These are phyloP conservation scores for Decapterus maruadsi DNA, from an alignment of 2,797 vertebrate genomes.

Conservation along the genomic window DNA sequence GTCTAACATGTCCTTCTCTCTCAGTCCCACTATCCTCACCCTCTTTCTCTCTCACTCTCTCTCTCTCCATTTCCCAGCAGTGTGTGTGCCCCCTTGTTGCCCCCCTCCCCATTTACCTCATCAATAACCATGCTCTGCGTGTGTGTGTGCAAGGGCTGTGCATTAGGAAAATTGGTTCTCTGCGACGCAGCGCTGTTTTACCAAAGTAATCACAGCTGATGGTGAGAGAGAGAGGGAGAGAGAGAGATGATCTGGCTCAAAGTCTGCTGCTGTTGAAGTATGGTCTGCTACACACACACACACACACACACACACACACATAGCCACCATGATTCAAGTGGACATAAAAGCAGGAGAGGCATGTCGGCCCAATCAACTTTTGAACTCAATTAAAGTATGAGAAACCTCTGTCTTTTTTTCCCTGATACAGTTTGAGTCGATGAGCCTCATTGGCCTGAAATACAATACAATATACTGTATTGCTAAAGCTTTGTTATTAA, in stretches of 20 bases:
- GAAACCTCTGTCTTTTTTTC: slow-evolving; percentile 30
- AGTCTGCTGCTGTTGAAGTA: slow-evolving; percentile 73
- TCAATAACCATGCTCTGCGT: slow-evolving; percentile 82
- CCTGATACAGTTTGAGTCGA: slow-evolving; percentile 44
- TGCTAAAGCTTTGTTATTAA: slow-evolving; percentile 19
- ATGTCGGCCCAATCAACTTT: slow-evolving; percentile 69
- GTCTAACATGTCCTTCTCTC: slow-evolving; percentile 65
- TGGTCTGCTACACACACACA: slow-evolving; percentile 56
- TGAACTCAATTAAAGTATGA: slow-evolving; percentile 77
- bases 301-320: slow-evolving; percentile 44
- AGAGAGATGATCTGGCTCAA: slow-evolving; percentile 73
- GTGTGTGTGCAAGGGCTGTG: slow-evolving; percentile 68
- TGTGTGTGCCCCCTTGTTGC: slow-evolving; percentile 76
- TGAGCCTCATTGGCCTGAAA: slow-evolving; percentile 39
- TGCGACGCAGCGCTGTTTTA: slow-evolving; percentile 82
- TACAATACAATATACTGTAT: slow-evolving; percentile 32
- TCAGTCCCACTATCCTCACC: slow-evolving; percentile 35
- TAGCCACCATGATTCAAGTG: slow-evolving; percentile 72
- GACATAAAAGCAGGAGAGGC: slow-evolving; percentile 70
- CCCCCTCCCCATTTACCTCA: slow-evolving; percentile 82
- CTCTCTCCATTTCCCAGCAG: slow-evolving; percentile 74
- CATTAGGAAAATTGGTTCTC: slow-evolving; percentile 86
- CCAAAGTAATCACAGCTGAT: slow-evolving; percentile 84
- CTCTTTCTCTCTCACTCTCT: slow-evolving; percentile 36
- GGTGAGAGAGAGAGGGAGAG: slow-evolving; percentile 60